Percentiles rank a stretch among this genome's conserved stretches.
phyloP scores from a whole-genome alignment of 2,888 invertebrate species.

The Priapulus caudatus region DNA sequence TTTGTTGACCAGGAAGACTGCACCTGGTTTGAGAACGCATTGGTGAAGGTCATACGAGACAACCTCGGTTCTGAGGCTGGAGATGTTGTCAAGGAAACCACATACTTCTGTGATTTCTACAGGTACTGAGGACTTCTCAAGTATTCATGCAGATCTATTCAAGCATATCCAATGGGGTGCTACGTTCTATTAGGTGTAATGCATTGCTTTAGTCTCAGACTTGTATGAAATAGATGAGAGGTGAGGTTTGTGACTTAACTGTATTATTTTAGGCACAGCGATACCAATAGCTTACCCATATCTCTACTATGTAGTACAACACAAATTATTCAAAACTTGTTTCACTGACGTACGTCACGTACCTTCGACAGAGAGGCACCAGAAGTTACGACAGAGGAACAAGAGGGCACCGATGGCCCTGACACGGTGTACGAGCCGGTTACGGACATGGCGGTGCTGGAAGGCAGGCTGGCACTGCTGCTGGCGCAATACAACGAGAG shows the following conservation, averaged over 20 bases:
- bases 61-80: conserved; percentile 61
- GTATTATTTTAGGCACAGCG: too few relatives aligned
- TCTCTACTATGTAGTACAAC: too few relatives aligned
- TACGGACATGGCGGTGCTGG: conserved; percentile 51
- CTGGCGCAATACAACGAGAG: conserved; percentile 74
- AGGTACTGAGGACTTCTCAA: too few relatives aligned
- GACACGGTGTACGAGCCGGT: conserved; percentile 87
- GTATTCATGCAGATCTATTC: too few relatives aligned
- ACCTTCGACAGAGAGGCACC: conserved; percentile 86
- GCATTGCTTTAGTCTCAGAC: too few relatives aligned
- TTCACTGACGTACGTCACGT: too few relatives aligned
- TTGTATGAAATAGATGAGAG: too few relatives aligned
- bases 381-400: conserved; percentile 93
- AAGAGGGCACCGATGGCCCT: conserved; percentile 84
- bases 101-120: conserved; percentile 90
- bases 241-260: too few relatives aligned
- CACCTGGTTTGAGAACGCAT: conserved; percentile 68
- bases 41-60: conserved; percentile 56
- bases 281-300: too few relatives aligned
- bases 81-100: conserved; percentile 59
- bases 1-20: conserved; percentile 42
- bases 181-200: too few relatives aligned
- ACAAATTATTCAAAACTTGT: too few relatives aligned
- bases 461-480: conserved; percentile 73
- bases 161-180: too few relatives aligned